Percentiles rank a stretch among this genome's conserved stretches.
Conservation (phyloP, 2,113 vertebrate species). For the Lampris incognitus region DNA sequence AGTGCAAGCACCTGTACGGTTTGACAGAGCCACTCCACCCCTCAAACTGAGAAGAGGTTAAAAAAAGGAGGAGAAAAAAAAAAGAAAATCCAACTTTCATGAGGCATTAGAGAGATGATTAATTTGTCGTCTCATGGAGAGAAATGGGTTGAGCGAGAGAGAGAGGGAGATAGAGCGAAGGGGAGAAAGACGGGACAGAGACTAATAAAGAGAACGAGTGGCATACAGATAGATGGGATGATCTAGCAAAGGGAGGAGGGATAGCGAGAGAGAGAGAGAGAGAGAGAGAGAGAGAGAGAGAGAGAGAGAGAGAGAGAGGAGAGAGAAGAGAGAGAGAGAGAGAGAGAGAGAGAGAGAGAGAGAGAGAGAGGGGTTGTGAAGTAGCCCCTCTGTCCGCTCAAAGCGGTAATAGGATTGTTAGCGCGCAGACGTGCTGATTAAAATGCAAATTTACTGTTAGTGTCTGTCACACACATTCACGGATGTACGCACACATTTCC, state of each 20-base stretch:
- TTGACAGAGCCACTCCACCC: constrained; percentile 61
- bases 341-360: constrained; percentile 10
- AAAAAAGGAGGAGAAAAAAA: constrained; percentile 18
- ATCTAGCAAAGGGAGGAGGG: background rate
- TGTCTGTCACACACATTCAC: constrained; percentile 9
- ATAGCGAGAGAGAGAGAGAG: background rate
- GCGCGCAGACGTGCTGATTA: constrained; percentile 60
- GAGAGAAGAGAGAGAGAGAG: constrained; percentile 11
- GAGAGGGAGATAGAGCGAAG: background rate
- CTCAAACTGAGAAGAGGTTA: constrained; percentile 49
- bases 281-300: background rate
- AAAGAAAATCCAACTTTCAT: constrained; percentile 56
- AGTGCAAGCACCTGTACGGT: background rate
- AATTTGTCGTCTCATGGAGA: constrained; percentile 64
- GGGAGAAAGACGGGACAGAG: background rate
- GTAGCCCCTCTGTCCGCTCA: constrained; percentile 55
- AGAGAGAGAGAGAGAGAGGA: background rate
- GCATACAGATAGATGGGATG: no score
- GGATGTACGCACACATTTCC: background rate
- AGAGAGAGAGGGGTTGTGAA: constrained; percentile 41
- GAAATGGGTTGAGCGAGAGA: background rate
- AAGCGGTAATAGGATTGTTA: constrained; percentile 70
- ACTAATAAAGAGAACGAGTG: background rate
- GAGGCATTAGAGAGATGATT: constrained; percentile 75
- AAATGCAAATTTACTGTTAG: constrained; percentile 72